Evolutionary conservation across 1,140 invertebrate genomes (phyloP).

Genomic region (Musca vetustissima): DNA sequence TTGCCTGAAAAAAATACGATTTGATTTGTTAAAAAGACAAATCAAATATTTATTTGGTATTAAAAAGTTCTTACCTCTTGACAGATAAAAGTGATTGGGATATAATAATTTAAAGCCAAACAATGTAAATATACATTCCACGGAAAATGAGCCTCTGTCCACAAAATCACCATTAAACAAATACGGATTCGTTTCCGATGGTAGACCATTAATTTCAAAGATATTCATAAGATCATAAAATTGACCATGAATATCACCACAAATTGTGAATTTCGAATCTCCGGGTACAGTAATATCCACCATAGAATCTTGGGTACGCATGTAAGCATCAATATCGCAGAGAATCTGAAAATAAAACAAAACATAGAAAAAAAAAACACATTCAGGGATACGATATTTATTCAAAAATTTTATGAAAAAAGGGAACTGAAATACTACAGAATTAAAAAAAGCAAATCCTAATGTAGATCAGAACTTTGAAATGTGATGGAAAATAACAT

Average conservation of each 20-base stretch:
- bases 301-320: slow-evolving; percentile 83
- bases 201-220: slow-evolving; percentile 94
- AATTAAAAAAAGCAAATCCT: no score
- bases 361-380: background rate
- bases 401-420: no score
- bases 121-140: slow-evolving; percentile 97
- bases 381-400: no score
- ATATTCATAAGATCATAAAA: slow-evolving; percentile 99
- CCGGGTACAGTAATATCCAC: slow-evolving; percentile 87
- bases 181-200: slow-evolving; percentile 94
- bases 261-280: slow-evolving; percentile 95
- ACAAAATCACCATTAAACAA: slow-evolving; percentile 82
- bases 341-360: slow-evolving; percentile 71
- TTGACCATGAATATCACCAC: slow-evolving; percentile 99
- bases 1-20: slow-evolving; percentile 72
- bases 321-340: slow-evolving; percentile 83
- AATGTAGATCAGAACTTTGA: no score
- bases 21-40: background rate
- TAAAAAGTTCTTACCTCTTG: slow-evolving; percentile 73
- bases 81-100: slow-evolving; percentile 97
- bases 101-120: slow-evolving; percentile 97
- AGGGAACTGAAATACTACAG: no score
- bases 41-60: no score
- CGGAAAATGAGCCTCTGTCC: slow-evolving; percentile 97
- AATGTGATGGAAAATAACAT: no score